A percentile compares a stretch with the other conserved stretches of the same genome.
phyloP scores from a whole-genome alignment of 2,888 invertebrate species.

The Apotomis turbidana region DNA sequence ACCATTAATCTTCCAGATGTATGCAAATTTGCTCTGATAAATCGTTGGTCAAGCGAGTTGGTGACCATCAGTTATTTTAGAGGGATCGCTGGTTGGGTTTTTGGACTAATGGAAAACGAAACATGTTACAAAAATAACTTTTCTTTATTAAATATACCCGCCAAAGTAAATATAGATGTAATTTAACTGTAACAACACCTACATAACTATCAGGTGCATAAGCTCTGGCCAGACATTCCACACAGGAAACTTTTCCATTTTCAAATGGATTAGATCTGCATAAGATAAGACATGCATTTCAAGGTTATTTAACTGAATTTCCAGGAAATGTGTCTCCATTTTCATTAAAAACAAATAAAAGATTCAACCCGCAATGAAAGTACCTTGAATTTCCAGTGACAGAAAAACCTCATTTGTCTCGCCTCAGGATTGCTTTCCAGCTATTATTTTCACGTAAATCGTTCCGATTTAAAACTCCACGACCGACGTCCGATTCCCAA shows the following conservation, averaged over 20 bases:
- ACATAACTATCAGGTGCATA: no score
- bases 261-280: no score
- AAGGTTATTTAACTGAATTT: neutral
- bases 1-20: conserved; percentile 72
- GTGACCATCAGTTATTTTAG: conserved; percentile 56
- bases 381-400: conserved; percentile 32
- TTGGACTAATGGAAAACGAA: conserved; percentile 12
- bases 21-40: conserved; percentile 75
- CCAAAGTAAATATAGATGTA: no score
- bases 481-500: conserved; percentile 73
- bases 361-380: conserved; percentile 8
- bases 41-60: conserved; percentile 65
- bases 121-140: neutral
- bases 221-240: no score
- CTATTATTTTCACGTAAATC: conserved; percentile 79
- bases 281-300: neutral
- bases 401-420: conserved; percentile 56
- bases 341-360: conserved; percentile 11
- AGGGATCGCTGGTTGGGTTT: conserved; percentile 47
- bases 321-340: neutral
- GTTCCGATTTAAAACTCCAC: conserved; percentile 74
- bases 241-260: no score
- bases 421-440: conserved; percentile 62
- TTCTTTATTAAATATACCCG: neutral
- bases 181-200: no score